Conservation (phyloP, 1,140 invertebrate genomes). For the Rhyzopertha dominica region DNA sequence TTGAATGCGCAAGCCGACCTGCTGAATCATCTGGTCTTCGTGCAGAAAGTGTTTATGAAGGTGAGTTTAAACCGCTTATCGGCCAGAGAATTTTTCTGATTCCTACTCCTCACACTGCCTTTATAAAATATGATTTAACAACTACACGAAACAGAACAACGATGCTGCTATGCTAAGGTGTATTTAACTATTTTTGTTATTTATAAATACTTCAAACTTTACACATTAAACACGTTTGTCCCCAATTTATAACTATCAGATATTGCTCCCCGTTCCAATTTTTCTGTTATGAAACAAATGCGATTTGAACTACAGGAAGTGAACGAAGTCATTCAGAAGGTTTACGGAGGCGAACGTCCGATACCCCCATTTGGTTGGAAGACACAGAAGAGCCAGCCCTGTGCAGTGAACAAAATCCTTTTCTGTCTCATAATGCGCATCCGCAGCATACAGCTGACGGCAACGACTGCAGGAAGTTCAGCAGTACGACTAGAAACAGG, state of each 20-base stretch:
- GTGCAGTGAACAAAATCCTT: constrained; percentile 62
- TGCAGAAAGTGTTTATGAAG: constrained; percentile 98
- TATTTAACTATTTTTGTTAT: no score
- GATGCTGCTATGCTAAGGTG: no score
- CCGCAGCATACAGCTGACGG: constrained; percentile 93
- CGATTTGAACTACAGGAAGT: constrained; percentile 87
- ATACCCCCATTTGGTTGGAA: constrained; percentile 87
- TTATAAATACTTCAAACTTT: no score
- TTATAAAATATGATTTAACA: no score
- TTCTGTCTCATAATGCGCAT: constrained; percentile 86
- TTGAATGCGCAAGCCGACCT: constrained; percentile 87
- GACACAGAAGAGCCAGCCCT: constrained; percentile 58
- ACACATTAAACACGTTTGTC: no score
- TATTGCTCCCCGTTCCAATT: no score
- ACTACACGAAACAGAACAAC: no score
- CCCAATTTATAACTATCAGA: no score
- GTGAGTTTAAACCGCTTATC: constrained; percentile 45
- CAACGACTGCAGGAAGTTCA: constrained; percentile 94
- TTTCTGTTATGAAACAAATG: constrained; percentile 18
- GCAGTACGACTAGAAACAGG: constrained; percentile 92
- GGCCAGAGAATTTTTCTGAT: neutral
- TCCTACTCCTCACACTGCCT: no score
- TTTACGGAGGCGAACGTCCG: constrained; percentile 91
- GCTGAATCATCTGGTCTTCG: constrained; percentile 96
- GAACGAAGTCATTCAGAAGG: constrained; percentile 95